A percentile compares a stretch with the other conserved stretches of the same genome.
Evolutionary conservation across 2,888 invertebrate species (phyloP).

Genomic region (Ferdinandea cuprea): DNA sequence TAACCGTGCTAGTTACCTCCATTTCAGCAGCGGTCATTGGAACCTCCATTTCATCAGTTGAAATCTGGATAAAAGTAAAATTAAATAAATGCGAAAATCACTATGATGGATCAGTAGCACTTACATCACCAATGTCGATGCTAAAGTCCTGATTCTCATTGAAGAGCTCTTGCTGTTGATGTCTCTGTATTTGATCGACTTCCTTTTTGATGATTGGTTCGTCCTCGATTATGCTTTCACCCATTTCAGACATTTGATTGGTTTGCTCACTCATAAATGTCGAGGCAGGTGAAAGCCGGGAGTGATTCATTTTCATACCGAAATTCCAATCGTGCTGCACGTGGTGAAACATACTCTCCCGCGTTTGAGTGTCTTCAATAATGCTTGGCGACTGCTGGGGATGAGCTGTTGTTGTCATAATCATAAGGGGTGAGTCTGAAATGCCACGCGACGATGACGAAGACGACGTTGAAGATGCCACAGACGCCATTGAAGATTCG

Average conservation of each 20-base stretch:
- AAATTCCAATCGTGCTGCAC: conserved; percentile 83
- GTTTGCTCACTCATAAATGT: conserved; percentile 50
- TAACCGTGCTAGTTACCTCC: conserved; percentile 85
- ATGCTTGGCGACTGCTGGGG: conserved; percentile 62
- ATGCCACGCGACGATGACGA: conserved; percentile 78
- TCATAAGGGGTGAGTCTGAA: conserved; percentile 71
- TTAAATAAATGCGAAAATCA: neutral
- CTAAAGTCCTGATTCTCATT: conserved; percentile 60
- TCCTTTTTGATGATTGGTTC: conserved; percentile 60
- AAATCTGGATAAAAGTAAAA: conserved; percentile 30
- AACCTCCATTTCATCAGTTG: conserved; percentile 79
- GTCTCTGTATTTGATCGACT: conserved; percentile 41
- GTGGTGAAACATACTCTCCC: conserved; percentile 80
- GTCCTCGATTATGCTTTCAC: conserved; percentile 48
- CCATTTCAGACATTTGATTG: conserved; percentile 49
- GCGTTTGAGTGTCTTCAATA: conserved; percentile 53
- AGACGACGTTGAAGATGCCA: conserved; percentile 76
- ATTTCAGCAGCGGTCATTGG: conserved; percentile 86
- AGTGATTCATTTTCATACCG: conserved; percentile 76
- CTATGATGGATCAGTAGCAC: neutral
- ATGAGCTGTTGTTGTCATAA: conserved; percentile 76
- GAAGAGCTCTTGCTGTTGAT: conserved; percentile 61
- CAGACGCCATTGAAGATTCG: conserved; percentile 59
- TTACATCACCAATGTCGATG: conserved; percentile 69
- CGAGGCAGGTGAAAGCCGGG: conserved; percentile 47